phyloP scores from a whole-genome alignment of 2,113 vertebrate species.

The Cettia cetti region DNA sequence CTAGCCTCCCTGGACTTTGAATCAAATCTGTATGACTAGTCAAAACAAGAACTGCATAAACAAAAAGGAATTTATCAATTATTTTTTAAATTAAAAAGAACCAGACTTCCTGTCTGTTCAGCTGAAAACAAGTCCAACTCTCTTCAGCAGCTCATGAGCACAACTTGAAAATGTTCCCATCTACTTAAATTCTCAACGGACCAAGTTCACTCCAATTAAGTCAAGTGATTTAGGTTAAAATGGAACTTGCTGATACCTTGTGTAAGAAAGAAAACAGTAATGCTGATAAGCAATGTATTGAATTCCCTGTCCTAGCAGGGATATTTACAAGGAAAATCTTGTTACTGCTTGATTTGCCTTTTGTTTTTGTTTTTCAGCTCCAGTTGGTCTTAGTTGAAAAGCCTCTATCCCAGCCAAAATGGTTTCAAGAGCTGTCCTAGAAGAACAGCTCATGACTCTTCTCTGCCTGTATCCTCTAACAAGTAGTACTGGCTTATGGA shows the following conservation, averaged over 20 bases:
- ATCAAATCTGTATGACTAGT: neutral
- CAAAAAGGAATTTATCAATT: neutral
- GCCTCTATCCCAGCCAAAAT: neutral
- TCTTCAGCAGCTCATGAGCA: neutral
- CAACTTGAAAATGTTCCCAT: neutral
- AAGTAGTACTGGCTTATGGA: neutral
- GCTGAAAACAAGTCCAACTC: neutral
- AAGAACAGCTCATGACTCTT: neutral
- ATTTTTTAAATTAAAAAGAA: neutral
- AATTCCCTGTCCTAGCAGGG: neutral
- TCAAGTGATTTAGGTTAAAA: neutral
- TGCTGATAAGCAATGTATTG: neutral
- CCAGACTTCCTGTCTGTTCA: neutral
- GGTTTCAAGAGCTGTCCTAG: neutral
- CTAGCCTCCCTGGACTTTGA: neutral
- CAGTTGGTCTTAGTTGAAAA: neutral
- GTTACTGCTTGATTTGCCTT: neutral
- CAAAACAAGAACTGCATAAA: neutral
- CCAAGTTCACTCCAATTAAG: neutral
- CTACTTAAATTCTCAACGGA: neutral
- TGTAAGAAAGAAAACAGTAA: neutral
- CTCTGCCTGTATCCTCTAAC: neutral
- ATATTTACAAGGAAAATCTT: neutral
- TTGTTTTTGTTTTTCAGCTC: neutral
- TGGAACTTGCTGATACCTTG: neutral